These are phyloP conservation scores for Lepilemur septentrionalis DNA, from an alignment of 2,797 vertebrate genomes.

Conservation along the genomic window DNA sequence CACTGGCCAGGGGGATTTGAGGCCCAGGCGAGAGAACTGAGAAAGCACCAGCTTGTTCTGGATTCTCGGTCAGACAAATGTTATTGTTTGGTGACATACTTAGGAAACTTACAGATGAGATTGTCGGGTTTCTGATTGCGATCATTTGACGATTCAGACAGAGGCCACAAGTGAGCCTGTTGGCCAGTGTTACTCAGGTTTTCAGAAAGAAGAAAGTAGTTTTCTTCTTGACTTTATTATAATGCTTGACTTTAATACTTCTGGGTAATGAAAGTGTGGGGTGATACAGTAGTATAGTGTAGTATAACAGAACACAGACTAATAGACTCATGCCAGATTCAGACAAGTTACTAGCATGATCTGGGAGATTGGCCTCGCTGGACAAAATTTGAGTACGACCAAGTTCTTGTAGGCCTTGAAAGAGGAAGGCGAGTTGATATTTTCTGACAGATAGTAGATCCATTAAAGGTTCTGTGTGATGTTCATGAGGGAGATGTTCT, in stretches of 20 bases:
- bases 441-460: neutral
- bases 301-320: rapidly evolving
- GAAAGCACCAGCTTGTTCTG: neutral
- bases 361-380: neutral
- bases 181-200: neutral
- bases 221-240: neutral
- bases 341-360: neutral
- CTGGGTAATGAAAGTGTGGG: neutral
- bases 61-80: neutral
- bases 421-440: neutral
- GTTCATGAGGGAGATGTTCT: neutral
- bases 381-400: neutral
- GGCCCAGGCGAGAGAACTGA: neutral
- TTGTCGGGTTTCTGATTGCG: neutral
- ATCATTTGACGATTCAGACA: neutral
- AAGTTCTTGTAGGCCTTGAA: neutral
- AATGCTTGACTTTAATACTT: neutral
- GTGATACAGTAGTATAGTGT: neutral
- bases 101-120: neutral
- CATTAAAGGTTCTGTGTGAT: neutral
- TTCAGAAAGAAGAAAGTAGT: neutral
- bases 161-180: neutral
- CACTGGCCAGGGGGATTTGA: neutral
- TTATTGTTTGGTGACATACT: neutral
- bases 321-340: neutral